A percentile compares a stretch with the other conserved stretches of the same genome.
Conservation (phyloP, 2,888 invertebrate species). For the Amblyteles armatorius region DNA sequence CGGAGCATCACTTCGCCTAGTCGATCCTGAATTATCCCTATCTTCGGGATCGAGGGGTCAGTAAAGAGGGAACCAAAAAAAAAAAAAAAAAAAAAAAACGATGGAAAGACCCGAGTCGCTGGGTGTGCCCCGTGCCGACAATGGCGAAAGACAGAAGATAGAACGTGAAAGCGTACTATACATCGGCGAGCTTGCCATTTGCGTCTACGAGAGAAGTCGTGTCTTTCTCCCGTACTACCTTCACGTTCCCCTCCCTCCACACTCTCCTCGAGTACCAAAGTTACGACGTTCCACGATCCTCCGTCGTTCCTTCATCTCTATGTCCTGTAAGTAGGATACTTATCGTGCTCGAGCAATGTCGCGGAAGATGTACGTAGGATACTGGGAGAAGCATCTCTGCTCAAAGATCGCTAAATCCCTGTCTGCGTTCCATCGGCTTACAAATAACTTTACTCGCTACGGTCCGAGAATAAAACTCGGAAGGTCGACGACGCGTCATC, state of each 20-base stretch:
- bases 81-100: conserved; percentile 61
- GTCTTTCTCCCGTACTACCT: conserved; percentile 12
- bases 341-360: conserved; percentile 46
- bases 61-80: conserved; percentile 60
- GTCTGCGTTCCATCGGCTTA: conserved; percentile 4
- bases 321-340: conserved; percentile 44
- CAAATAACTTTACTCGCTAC: neutral
- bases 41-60: conserved; percentile 52
- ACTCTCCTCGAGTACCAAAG: conserved; percentile 26
- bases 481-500: neutral
- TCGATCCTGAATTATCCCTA: conserved; percentile 56
- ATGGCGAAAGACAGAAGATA: conserved; percentile 41
- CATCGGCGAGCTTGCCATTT: conserved; percentile 43
- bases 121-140: conserved; percentile 50
- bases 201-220: conserved; percentile 45
- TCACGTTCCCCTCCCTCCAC: neutral
- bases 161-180: conserved; percentile 18
- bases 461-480: neutral
- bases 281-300: conserved; percentile 25
- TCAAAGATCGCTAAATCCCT: conserved; percentile 12
- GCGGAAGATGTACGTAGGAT: conserved; percentile 9
- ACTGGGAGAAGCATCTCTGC: neutral
- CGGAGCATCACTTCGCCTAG: conserved; percentile 34
- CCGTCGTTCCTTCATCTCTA: conserved; percentile 33
- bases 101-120: conserved; percentile 62